Evolutionary conservation across 2,797 vertebrate species (phyloP).

Genomic region (Sebastes goodei): DNA sequence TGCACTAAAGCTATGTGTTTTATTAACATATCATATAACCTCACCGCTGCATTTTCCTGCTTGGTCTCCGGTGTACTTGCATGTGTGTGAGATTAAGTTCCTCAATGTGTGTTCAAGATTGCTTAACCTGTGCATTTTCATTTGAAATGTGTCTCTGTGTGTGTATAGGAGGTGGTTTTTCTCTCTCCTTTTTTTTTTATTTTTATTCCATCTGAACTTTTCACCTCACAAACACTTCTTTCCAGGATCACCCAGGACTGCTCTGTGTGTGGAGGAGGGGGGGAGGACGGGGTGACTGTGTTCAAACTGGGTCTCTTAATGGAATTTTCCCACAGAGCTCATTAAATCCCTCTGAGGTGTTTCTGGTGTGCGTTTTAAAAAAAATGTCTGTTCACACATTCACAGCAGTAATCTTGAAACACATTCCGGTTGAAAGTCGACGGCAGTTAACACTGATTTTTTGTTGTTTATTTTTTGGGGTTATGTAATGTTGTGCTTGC

Average conservation of each 20-base stretch:
- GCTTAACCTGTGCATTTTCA: conserved; percentile 40
- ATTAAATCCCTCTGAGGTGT: conserved; percentile 21
- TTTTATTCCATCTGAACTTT: conserved; percentile 26
- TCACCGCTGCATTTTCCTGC: conserved; percentile 28
- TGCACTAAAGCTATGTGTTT: conserved; percentile 33
- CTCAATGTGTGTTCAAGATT: conserved; percentile 41
- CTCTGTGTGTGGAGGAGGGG: background rate
- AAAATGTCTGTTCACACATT: conserved; percentile 15
- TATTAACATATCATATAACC: conserved; percentile 46
- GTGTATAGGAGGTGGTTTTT: background rate
- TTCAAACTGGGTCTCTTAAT: conserved; percentile 21
- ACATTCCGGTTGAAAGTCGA: background rate
- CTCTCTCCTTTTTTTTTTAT: background rate
- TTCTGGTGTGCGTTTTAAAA: conserved; percentile 8
- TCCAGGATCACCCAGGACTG: conserved; percentile 52
- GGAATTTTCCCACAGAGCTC: conserved; percentile 20
- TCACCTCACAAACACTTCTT: conserved; percentile 45
- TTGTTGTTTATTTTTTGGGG: background rate
- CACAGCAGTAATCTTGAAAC: conserved; percentile 5
- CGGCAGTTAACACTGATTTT: background rate
- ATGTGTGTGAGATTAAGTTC: conserved; percentile 13
- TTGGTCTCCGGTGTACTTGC: background rate
- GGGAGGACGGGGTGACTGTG: background rate
- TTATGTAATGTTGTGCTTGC: conserved; percentile 42
- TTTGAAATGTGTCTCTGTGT: conserved; percentile 32